A percentile compares a stretch with the other conserved stretches of the same genome.
phyloP scores from a whole-genome alignment of 2,113 vertebrate genomes.

The Platycercus adscitus region DNA sequence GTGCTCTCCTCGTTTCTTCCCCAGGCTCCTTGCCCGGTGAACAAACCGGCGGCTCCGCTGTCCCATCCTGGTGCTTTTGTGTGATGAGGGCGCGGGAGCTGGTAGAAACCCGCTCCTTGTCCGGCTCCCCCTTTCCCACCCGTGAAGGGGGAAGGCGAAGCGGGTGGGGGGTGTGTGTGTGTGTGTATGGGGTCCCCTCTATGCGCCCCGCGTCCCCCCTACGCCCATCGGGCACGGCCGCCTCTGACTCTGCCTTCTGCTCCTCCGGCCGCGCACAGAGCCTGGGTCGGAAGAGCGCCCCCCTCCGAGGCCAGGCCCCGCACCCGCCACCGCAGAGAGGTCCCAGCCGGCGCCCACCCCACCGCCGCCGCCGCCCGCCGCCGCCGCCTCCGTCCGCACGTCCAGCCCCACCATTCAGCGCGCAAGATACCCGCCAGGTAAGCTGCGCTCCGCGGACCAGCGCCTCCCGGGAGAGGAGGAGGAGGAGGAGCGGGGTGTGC shows the following conservation, averaged over 20 bases:
- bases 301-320: constrained; percentile 78
- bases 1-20: neutral
- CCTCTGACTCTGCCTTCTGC: neutral
- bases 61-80: neutral
- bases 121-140: neutral
- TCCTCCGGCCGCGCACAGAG: constrained; percentile 65
- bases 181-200: neutral
- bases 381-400: constrained; percentile 79
- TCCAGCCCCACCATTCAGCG: constrained; percentile 94
- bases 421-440: constrained; percentile 93
- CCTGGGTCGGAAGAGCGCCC: constrained; percentile 90
- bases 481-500: neutral
- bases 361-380: constrained; percentile 63
- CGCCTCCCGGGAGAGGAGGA: neutral
- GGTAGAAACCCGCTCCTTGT: neutral
- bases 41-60: neutral
- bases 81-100: neutral
- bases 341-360: constrained; percentile 67
- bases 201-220: neutral
- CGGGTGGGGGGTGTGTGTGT: neutral
- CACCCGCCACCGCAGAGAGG: constrained; percentile 77
- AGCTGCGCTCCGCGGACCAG: neutral
- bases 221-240: neutral
- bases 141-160: neutral
- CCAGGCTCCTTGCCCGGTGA: neutral